Base-by-base conservation (phyloP, 2,888 invertebrate species). In the Erebia aethiops region DNA sequence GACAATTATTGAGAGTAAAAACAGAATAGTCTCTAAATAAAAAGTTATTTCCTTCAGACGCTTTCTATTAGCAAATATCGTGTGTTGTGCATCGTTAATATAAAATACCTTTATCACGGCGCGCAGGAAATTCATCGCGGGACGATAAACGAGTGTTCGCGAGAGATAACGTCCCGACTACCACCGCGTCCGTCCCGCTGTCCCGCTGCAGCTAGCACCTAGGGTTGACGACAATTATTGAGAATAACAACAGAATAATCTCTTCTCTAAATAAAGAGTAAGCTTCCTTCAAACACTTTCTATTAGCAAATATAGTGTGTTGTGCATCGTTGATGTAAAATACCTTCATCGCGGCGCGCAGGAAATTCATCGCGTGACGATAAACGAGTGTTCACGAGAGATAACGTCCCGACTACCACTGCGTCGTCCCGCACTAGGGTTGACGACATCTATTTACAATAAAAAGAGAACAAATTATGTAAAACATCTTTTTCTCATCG, bases 91-190 rank as follows among this genome's bases (percentile, higher is more conserved):
- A 49, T 49, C 67, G 71, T 67, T 67, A 74, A 69, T 70, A 71
- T 70, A 70, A 74, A 70, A 73, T 72, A 74, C 74, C 73, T 72
- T 75, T 76, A 79, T 80, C 80, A 78, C 80, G 63, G 56, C 68
- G 77, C 83, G 81, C 83, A 78, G 71, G 81, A 82, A 86, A 85
- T 85, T 84, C 80, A 78, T 77, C 80, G 79, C 75, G 74, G 69
- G 77, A 79, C 82, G 84, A 85, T 84, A 80, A 81, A 80, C 83
- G 86, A 81, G 82, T 87, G 87, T 84, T 83, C 80, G 83, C 76
- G 74, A 61, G 81, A 79, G 87, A 87, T 87, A 87, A 84, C 54
- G 51, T 62, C 67, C 60, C 57, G 65, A n/a, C n/a, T n/a, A n/a
- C n/a, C n/a, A n/a, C n/a, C n/a, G n/a, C n/a, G n/a, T n/a, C n/a